Evolutionary conservation across 2,797 vertebrate species (phyloP), one percentile per base, ranked within the genome.

Genomic region (Gymnocypris eckloni): DNA sequence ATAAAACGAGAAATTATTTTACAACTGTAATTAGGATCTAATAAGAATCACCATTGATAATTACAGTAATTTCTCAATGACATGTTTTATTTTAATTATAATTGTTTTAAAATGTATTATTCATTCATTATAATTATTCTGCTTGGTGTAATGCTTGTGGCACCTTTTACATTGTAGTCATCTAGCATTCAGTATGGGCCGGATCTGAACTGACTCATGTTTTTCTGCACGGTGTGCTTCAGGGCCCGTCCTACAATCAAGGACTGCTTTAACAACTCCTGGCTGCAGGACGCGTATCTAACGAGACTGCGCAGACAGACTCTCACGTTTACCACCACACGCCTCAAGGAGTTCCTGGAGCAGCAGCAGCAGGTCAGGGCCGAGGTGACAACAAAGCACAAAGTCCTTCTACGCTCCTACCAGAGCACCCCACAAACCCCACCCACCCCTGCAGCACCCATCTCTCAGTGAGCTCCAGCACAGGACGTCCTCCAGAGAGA

Each of bases 271-370:
- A 96, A 92, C 88, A 98, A 98, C 88, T 94, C 98, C 0, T 99
- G 98, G 98, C 96, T 99, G 87, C 98, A 99, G 93, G 98, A 99
- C 0, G 98, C 98, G 88, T 99, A 99, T 89, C 94, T 99, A 93
- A 99, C 98, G 98, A 97, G 98, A 86, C 96, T 99, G 50, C 96
- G 98, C 2, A 95, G 98, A 82, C 98, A 99, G 94, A 99, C 98
- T 0, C 96, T 99, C 81, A 99, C 98, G 89, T 99, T 99, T 88
- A 99, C 98, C 90, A 99, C 98, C 82, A 97, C 95, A 33, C 95
- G 96, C 89, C 98, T 99, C 92, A 99, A 99, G 93, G 98, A 99
- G 91, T 98, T 98, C 92, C 92, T 99, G 90, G 95, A 96, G n/a
- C 97, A 99, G 87, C 97, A 99, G 93, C 96, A 97, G 93, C 93